These are phyloP conservation scores for Dicrurus megarhynchus DNA, from an alignment of 2,113 vertebrate genomes.

Conservation along the genomic window DNA sequence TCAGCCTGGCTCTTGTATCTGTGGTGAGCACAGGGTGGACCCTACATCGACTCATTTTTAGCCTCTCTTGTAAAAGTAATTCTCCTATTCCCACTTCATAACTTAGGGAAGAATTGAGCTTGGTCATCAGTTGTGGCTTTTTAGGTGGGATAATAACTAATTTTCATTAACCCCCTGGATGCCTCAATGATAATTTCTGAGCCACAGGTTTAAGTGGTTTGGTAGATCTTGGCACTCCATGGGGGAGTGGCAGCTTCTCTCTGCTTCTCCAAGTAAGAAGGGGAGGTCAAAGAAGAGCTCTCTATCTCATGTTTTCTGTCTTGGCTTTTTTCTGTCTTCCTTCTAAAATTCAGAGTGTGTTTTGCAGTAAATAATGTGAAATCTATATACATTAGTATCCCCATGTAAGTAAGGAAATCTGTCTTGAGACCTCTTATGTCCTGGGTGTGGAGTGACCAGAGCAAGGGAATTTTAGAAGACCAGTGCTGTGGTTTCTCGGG, in stretches of 20 bases:
- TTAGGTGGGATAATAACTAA: background rate
- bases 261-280: background rate
- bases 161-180: background rate
- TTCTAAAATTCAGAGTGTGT: background rate
- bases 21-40: background rate
- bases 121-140: background rate
- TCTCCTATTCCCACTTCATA: background rate
- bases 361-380: background rate
- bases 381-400: accelerated
- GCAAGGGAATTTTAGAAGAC: background rate
- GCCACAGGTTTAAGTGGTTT: background rate
- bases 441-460: background rate
- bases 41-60: background rate
- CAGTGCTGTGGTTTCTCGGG: background rate
- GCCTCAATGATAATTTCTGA: background rate
- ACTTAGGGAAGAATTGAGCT: background rate
- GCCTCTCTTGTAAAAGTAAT: accelerated
- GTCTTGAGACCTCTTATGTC: background rate
- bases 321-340: background rate
- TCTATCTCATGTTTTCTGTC: background rate
- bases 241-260: background rate
- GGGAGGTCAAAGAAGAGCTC: accelerated
- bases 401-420: background rate
- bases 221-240: accelerated
- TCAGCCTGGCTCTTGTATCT: background rate